Evolutionary conservation across 2,888 invertebrate genomes (phyloP).

Genomic region (Colostygia pectinataria): DNA sequence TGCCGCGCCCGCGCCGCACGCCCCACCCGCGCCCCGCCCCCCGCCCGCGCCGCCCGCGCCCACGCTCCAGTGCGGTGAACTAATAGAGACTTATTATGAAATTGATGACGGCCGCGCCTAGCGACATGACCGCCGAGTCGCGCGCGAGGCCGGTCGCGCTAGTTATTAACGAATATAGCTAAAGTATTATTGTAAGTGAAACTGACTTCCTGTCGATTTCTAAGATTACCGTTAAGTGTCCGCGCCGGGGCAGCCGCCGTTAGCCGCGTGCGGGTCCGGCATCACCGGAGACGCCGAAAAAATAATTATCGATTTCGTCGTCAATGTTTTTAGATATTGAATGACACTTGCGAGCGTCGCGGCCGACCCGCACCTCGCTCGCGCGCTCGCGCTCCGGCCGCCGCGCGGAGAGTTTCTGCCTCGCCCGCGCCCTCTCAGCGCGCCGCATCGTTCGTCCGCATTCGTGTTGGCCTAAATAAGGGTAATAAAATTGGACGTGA

Average conservation of each 20-base stretch:
- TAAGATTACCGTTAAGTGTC: slow-evolving; percentile 65
- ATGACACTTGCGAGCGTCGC: slow-evolving; percentile 54
- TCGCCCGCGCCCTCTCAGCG: slow-evolving; percentile 17
- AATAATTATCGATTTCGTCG: slow-evolving; percentile 62
- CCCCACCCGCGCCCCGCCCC: slow-evolving; percentile 2
- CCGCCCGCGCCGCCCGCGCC: slow-evolving; percentile 36
- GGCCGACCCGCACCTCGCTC: slow-evolving; percentile 26
- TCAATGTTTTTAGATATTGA: slow-evolving; percentile 69
- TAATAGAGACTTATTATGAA: slow-evolving; percentile 72
- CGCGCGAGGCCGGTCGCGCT: slow-evolving; percentile 52
- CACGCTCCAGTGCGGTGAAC: slow-evolving; percentile 29
- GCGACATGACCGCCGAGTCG: slow-evolving; percentile 39
- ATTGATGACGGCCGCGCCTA: slow-evolving; percentile 56
- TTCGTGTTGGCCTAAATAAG: slow-evolving; percentile 59
- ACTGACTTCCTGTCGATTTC: slow-evolving; percentile 80
- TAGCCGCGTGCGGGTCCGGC: slow-evolving; percentile 37
- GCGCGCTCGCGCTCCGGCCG: slow-evolving; percentile 25
- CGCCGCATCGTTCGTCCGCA: slow-evolving; percentile 39
- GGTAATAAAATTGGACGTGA: slow-evolving; percentile 44
- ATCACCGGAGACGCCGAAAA: slow-evolving; percentile 52
- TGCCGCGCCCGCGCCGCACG: slow-evolving; percentile 43
- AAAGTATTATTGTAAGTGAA: slow-evolving; percentile 73
- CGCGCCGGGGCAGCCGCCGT: slow-evolving; percentile 43
- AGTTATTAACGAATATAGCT: slow-evolving; percentile 67
- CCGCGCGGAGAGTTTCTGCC: too few species aligned